A percentile compares a stretch with the other conserved stretches of the same genome.
phyloP scores from a whole-genome alignment of 2,888 invertebrate species.

The Drosophila pegasa region DNA sequence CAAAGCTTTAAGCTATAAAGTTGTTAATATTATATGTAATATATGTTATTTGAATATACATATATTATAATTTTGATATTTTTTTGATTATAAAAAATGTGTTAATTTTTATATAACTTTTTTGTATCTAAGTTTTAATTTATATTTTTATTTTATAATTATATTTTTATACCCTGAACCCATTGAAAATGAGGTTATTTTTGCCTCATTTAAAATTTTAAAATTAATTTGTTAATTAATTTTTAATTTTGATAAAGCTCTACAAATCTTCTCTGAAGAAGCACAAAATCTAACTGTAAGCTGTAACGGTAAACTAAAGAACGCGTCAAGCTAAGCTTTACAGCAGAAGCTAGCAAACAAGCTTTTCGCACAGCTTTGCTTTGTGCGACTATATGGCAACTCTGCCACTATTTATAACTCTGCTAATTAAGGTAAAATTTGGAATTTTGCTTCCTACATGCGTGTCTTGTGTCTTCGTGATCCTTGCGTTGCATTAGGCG shows the following conservation, averaged over 20 bases:
- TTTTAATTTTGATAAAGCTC: background rate
- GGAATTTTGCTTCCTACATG: constrained; percentile 47
- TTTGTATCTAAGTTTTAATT: background rate
- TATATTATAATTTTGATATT: background rate
- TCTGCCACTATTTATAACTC: background rate
- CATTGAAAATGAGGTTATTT: too few species aligned
- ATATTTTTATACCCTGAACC: too few species aligned
- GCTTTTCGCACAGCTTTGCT: background rate
- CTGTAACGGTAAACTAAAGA: background rate
- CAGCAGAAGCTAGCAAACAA: background rate
- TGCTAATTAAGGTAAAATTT: background rate
- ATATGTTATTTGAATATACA: background rate
- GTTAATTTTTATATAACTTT: background rate
- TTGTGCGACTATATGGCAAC: constrained; percentile 8
- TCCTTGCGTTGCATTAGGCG: constrained; percentile 19
- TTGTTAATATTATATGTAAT: background rate
- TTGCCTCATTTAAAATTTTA: too few species aligned
- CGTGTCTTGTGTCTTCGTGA: constrained; percentile 15
- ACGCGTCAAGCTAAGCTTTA: background rate
- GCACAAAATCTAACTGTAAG: background rate
- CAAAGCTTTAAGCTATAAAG: background rate
- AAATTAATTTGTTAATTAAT: background rate
- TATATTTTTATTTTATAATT: background rate
- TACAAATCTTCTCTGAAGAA: background rate
- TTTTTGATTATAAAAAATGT: background rate